phyloP scores from a whole-genome alignment of 2,888 invertebrate species.

The Agrypnus murinus region DNA sequence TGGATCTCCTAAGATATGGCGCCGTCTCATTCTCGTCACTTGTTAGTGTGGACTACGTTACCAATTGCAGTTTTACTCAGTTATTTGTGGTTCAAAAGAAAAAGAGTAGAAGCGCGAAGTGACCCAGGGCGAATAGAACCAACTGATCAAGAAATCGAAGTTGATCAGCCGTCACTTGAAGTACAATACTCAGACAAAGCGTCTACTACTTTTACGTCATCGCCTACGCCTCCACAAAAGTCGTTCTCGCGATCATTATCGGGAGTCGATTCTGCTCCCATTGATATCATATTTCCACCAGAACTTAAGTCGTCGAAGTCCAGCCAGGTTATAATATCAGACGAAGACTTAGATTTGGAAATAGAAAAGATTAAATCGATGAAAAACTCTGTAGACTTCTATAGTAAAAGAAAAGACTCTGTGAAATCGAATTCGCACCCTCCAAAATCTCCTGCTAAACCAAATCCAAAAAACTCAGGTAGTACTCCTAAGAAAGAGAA shows the following conservation, averaged over 20 bases:
- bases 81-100: constrained; percentile 89
- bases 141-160: constrained; percentile 52
- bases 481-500: not conserved
- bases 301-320: constrained; percentile 68
- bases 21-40: constrained; percentile 79
- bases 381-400: constrained; percentile 63
- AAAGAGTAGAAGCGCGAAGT: constrained; percentile 82
- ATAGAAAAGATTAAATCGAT: constrained; percentile 77
- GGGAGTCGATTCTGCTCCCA: constrained; percentile 79
- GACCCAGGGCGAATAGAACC: constrained; percentile 76
- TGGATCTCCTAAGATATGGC: constrained; percentile 84
- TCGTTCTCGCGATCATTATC: constrained; percentile 71
- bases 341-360: constrained; percentile 81
- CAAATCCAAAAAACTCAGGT: not conserved
- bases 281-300: constrained; percentile 75
- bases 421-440: not conserved
- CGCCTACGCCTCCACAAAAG: constrained; percentile 68
- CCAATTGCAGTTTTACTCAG: constrained; percentile 86
- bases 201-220: too few relatives aligned
- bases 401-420: constrained; percentile 26
- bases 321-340: constrained; percentile 76
- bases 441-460: not conserved
- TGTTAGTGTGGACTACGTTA: constrained; percentile 86
- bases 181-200: constrained; percentile 27
- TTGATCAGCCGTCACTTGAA: constrained; percentile 73